A percentile compares a stretch with the other conserved stretches of the same genome.
Evolutionary conservation across 2,888 invertebrate genomes (phyloP).

Genomic region (Urechis unicinctus): DNA sequence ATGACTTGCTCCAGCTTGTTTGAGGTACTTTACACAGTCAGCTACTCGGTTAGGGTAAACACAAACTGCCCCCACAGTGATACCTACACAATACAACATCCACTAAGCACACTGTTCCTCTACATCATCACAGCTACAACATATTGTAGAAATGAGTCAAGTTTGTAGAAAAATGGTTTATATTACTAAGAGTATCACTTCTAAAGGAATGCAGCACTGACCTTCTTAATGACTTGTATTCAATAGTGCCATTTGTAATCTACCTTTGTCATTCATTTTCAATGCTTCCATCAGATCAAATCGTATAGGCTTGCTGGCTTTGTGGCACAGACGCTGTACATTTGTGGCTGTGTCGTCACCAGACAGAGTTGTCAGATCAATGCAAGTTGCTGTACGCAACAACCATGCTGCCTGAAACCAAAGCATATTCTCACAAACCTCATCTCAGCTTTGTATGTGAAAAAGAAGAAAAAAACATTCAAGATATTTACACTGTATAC

Average conservation of each 20-base stretch:
- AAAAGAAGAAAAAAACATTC: too few species aligned
- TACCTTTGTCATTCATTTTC: conserved; percentile 35
- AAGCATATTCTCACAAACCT: too few species aligned
- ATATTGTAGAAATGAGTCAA: too few species aligned
- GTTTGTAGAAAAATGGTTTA: too few species aligned
- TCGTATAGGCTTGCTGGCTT: conserved; percentile 58
- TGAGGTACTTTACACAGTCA: conserved; percentile 61
- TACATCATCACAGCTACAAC: too few species aligned
- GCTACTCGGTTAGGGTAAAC: conserved; percentile 83
- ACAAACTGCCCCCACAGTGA: conserved; percentile 82
- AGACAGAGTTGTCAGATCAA: conserved; percentile 87
- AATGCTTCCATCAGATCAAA: conserved; percentile 45
- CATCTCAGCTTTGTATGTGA: too few species aligned
- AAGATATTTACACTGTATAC: too few species aligned
- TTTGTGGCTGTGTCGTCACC: conserved; percentile 65
- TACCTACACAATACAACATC: conserved; percentile 20
- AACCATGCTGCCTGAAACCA: conserved; percentile 60
- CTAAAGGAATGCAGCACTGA: too few species aligned
- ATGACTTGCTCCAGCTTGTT: conserved; percentile 47
- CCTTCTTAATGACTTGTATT: too few species aligned
- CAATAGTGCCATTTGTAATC: too few species aligned
- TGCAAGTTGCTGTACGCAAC: conserved; percentile 72
- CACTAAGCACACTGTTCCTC: too few species aligned
- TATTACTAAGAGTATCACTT: too few species aligned
- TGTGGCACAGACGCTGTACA: conserved; percentile 72